phyloP scores from a whole-genome alignment of 2,888 invertebrate species.

The Drosophila austrosaltans region DNA sequence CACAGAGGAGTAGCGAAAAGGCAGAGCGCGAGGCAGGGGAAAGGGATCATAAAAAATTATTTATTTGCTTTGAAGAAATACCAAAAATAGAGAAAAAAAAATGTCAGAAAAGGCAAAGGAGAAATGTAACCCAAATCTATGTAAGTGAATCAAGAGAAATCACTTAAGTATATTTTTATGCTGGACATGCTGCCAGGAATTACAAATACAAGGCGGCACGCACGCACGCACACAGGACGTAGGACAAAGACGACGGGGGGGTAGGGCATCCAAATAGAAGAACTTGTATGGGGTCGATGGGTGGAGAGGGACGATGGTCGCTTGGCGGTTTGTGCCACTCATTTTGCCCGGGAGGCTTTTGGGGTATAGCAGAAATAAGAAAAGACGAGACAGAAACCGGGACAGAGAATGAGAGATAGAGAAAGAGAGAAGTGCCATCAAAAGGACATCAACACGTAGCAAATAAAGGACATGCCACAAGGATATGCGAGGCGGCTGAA shows the following conservation, averaged over 20 bases:
- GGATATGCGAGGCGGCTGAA: constrained; percentile 70
- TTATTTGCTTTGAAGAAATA: constrained; percentile 68
- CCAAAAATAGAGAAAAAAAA: constrained; percentile 47
- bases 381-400: constrained; percentile 10
- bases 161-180: constrained; percentile 80
- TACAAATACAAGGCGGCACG: constrained; percentile 72
- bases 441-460: constrained; percentile 80
- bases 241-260: constrained; percentile 23
- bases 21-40: constrained; percentile 14
- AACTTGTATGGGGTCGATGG: constrained; percentile 21
- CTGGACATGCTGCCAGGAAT: constrained; percentile 80
- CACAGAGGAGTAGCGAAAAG: neutral
- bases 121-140: constrained; percentile 80
- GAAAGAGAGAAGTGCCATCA: constrained; percentile 73
- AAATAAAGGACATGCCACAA: constrained; percentile 80
- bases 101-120: constrained; percentile 21
- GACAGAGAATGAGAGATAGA: constrained; percentile 1
- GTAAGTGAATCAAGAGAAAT: constrained; percentile 79
- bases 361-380: constrained; percentile 25
- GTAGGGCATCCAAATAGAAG: constrained; percentile 17
- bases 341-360: constrained; percentile 67
- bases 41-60: constrained; percentile 70
- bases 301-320: constrained; percentile 32
- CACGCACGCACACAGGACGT: constrained; percentile 58
- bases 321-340: constrained; percentile 66